phyloP scores from a whole-genome alignment of 2,113 vertebrate genomes.

The Calidris pugnax region DNA sequence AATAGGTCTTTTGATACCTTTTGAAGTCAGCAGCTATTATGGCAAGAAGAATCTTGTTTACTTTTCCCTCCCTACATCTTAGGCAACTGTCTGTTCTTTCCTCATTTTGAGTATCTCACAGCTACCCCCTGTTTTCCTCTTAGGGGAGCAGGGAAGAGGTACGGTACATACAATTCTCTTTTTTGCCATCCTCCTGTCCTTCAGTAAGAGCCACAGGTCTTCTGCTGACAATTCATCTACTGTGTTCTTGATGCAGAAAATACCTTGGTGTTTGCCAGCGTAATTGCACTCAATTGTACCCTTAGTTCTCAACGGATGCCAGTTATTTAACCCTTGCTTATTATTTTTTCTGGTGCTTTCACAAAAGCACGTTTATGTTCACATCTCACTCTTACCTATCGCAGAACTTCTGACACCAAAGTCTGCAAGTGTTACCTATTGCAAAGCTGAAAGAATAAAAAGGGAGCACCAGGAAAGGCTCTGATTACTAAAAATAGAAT shows the following conservation, averaged over 20 bases:
- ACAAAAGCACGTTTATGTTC: neutral
- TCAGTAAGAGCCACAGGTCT: neutral
- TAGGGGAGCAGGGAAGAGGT: neutral
- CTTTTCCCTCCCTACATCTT: neutral
- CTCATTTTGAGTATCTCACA: neutral
- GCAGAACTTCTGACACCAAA: neutral
- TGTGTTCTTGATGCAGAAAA: neutral
- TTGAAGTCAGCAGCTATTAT: neutral
- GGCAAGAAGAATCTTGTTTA: neutral
- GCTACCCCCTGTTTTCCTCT: neutral
- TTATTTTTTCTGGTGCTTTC: neutral
- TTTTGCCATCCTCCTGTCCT: neutral
- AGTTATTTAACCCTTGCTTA: neutral
- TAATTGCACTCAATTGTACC: rapidly evolving
- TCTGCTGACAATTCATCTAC: neutral
- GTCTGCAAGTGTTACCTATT: no score
- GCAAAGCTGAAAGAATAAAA: neutral
- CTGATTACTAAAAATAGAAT: neutral
- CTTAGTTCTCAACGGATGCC: rapidly evolving
- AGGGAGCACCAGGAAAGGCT: neutral
- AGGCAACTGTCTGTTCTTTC: neutral
- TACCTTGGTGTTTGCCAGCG: neutral
- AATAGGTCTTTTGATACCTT: neutral
- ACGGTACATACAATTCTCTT: neutral
- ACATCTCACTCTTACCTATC: neutral